Conservation (phyloP, 2,888 invertebrate species). For the Stegana nigrithorax region DNA sequence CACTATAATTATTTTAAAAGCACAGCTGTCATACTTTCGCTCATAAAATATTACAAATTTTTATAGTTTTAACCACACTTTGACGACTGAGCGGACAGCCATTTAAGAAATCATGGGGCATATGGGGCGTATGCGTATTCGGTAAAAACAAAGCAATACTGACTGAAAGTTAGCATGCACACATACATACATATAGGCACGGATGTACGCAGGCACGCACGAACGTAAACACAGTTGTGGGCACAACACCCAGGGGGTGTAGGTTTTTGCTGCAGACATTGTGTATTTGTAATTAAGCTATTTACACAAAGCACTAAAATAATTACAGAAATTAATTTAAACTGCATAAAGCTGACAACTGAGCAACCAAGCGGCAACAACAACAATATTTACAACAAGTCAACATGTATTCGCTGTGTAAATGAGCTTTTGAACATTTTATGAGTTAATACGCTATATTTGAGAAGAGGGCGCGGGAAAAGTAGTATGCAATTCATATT, state of each 20-base stretch:
- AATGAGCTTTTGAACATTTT: conserved; percentile 55
- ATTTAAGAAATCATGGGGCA: too few relatives aligned
- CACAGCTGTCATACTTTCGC: conserved; percentile 52
- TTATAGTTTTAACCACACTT: neutral
- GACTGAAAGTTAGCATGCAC: neutral
- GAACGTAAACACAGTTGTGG: neutral
- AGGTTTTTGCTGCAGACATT: too few relatives aligned
- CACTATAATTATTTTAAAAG: conserved; percentile 43
- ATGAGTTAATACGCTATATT: conserved; percentile 59
- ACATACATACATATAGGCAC: neutral
- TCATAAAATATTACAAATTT: neutral
- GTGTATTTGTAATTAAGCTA: conserved; percentile 37
- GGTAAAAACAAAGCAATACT: neutral
- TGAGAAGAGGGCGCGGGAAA: too few relatives aligned
- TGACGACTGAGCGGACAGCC: neutral
- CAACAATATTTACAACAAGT: conserved; percentile 20
- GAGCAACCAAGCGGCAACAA: conserved; percentile 21
- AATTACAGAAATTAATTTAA: conserved; percentile 60
- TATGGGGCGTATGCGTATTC: neutral
- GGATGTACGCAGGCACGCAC: neutral
- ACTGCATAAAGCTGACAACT: conserved; percentile 44
- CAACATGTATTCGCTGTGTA: conserved; percentile 53
- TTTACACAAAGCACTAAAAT: conserved; percentile 46
- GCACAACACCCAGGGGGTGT: too few relatives aligned
- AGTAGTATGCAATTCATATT: conserved; percentile 1